phyloP scores from a whole-genome alignment of 2,113 vertebrate genomes.

The Myrmecobius fasciatus region DNA sequence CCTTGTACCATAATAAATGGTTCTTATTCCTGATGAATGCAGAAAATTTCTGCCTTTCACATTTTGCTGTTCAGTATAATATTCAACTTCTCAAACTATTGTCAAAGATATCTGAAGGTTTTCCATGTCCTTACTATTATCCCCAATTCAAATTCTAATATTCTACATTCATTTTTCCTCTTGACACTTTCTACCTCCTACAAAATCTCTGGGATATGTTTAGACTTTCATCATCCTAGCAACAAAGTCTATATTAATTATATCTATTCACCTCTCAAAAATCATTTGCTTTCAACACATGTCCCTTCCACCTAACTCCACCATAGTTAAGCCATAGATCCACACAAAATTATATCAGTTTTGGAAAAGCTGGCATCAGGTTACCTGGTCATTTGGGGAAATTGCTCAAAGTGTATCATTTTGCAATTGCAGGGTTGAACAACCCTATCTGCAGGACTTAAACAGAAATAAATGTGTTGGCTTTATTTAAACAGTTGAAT shows the following conservation, averaged over 20 bases:
- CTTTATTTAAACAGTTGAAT: conserved; percentile 27
- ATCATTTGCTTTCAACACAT: background rate
- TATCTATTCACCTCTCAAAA: background rate
- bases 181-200: background rate
- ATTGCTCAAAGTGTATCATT: conserved; percentile 19
- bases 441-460: background rate
- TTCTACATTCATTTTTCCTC: background rate
- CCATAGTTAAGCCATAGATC: conserved; percentile 2
- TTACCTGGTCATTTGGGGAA: background rate
- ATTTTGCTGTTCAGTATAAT: background rate
- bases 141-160: conserved; percentile 4
- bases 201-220: background rate
- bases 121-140: background rate
- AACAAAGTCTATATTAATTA: background rate
- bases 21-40: background rate
- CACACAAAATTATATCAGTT: background rate
- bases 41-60: background rate
- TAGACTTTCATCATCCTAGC: background rate
- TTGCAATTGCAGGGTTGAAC: background rate
- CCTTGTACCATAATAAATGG: background rate
- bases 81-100: background rate
- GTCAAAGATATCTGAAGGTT: background rate
- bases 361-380: background rate
- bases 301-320: conserved; percentile 15
- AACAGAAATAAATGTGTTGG: conserved; percentile 22